Evolutionary conservation across 2,113 vertebrate genomes (phyloP).

Genomic region (Cinclus mexicanus): DNA sequence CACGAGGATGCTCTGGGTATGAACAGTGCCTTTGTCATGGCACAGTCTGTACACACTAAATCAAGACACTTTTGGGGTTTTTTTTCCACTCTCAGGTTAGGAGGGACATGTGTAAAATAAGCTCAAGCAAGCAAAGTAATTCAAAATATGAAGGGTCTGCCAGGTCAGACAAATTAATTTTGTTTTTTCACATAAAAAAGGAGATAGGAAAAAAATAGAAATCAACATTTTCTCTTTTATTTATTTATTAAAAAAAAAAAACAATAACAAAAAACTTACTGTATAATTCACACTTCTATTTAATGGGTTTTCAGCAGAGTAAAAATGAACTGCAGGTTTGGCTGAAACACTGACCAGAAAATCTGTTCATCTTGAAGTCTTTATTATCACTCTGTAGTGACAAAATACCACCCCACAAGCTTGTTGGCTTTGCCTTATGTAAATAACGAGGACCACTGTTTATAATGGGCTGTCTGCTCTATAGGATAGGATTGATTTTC

Average conservation of each 20-base stretch:
- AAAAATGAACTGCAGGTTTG: neutral
- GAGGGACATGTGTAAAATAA: neutral
- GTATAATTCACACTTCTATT: neutral
- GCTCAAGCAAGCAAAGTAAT: neutral
- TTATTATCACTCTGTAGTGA: neutral
- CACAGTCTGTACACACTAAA: neutral
- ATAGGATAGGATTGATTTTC: neutral
- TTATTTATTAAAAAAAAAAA: neutral
- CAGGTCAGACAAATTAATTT: neutral
- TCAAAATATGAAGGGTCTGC: neutral
- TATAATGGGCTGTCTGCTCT: neutral
- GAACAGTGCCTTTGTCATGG: neutral
- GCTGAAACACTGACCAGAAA: neutral
- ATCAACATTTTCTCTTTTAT: neutral
- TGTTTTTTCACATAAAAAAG: neutral
- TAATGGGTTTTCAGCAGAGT: neutral
- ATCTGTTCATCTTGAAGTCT: neutral
- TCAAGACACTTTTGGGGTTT: neutral
- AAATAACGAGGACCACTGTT: neutral
- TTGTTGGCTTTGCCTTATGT: neutral
- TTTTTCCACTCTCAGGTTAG: neutral
- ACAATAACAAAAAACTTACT: neutral
- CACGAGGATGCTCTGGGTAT: neutral
- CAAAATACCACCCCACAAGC: neutral
- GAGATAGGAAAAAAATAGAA: accelerated